Percentiles rank a stretch among this genome's conserved stretches.
phyloP scores from a whole-genome alignment of 2,888 invertebrate species.

The Netelia virgata region DNA sequence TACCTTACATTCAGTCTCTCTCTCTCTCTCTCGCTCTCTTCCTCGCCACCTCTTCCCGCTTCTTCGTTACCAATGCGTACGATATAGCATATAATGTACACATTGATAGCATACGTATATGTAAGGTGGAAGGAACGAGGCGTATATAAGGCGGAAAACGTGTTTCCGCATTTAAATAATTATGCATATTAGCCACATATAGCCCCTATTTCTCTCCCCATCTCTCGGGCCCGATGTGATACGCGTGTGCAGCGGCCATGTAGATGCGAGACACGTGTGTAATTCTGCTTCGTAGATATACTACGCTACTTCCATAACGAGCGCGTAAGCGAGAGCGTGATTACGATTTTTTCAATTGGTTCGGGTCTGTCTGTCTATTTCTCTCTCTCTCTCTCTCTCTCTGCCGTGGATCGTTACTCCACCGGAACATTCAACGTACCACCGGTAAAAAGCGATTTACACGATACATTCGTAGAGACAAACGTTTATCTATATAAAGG shows the following conservation, averaged over 20 bases:
- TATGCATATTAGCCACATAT: conserved; percentile 68
- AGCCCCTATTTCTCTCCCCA: conserved; percentile 24
- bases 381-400: too few relatives aligned
- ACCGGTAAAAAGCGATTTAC: too few relatives aligned
- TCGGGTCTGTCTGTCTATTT: too few relatives aligned
- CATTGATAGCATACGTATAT: not conserved
- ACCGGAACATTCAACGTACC: too few relatives aligned
- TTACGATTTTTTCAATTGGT: conserved; percentile 58
- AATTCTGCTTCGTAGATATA: conserved; percentile 6
- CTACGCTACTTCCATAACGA: conserved; percentile 53
- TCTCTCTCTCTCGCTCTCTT: conserved; percentile 18
- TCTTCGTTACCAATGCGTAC: conserved; percentile 66
- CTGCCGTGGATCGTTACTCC: too few relatives aligned
- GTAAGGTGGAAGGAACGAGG: conserved; percentile 27
- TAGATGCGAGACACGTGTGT: conserved; percentile 28
- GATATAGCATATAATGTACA: conserved; percentile 31
- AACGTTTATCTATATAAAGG: too few relatives aligned
- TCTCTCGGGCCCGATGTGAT: not conserved
- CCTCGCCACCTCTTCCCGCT: conserved; percentile 25
- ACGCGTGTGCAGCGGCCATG: conserved; percentile 30
- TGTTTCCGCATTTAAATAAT: conserved; percentile 73
- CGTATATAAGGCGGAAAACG: conserved; percentile 66
- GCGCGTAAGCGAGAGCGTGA: conserved; percentile 59
- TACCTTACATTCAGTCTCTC: conserved; percentile 67
- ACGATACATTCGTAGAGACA: too few relatives aligned